Percentiles rank a stretch among this genome's conserved stretches.
These are phyloP conservation scores for Gandaritis pyraliata DNA, from an alignment of 2,888 invertebrate genomes.

Conservation along the genomic window DNA sequence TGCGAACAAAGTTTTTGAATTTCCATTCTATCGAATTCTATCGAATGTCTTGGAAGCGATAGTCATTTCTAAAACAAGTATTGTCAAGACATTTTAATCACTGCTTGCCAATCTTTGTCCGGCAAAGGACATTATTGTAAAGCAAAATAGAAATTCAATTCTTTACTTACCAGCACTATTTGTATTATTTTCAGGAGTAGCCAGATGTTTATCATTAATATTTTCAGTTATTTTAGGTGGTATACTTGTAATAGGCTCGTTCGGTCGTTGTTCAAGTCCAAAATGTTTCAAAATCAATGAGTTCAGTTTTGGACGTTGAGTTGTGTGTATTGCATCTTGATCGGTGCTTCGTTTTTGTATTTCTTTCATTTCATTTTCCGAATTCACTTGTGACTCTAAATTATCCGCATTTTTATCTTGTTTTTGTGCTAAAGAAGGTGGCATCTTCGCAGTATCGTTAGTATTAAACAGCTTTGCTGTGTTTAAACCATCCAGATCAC, in stretches of 20 bases:
- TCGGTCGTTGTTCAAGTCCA: constrained; percentile 1
- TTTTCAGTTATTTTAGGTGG: no score
- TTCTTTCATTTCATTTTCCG: no score
- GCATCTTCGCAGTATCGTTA: no score
- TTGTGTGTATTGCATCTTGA: background rate
- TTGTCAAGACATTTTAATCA: no score
- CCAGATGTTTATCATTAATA: no score
- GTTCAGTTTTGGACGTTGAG: background rate
- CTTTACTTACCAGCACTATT: background rate
- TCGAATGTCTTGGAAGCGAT: background rate
- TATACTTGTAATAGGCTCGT: no score
- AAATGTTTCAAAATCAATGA: background rate
- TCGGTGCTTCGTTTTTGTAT: background rate
- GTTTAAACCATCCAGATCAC: background rate
- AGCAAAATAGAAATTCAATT: no score
- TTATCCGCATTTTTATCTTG: background rate
- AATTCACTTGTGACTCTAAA: background rate
- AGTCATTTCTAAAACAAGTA: background rate
- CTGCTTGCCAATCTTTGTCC: no score
- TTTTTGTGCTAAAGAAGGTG: background rate
- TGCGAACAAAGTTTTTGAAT: background rate
- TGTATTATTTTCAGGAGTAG: background rate
- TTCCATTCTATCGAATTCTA: background rate
- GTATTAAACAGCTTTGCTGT: background rate
- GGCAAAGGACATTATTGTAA: no score